Base-by-base conservation (phyloP, 2,888 invertebrate genomes). In the Junonia oenone region DNA sequence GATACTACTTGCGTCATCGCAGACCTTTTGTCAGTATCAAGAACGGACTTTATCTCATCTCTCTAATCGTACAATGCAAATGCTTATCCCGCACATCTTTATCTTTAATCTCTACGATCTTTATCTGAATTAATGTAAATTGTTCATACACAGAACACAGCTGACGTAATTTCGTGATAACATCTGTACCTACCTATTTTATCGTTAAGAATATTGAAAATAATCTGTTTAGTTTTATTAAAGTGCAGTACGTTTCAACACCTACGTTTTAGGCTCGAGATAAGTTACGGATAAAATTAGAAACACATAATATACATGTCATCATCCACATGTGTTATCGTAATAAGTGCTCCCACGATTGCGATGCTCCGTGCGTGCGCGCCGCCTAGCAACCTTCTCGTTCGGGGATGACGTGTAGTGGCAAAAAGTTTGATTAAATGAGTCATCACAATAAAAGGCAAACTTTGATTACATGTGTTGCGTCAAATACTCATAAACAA, bases 1-100 rank as follows among this genome's bases (percentile, higher is more conserved):
- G 13, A 13, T 13, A 13, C 37, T 52, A 14, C 26, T 51, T 26
- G 31, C 11, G 13, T 45, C 31, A 33, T 35, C 5, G 15, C 33
- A 35, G 45, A 56, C 54, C 55, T 54, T 40, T n/a, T 40, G n/a
- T 19, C 13, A 58, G 33, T 49, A 43, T 63, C 56, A 63, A 22
- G 27, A 47, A 56, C 51, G 43, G 35, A 40, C 35, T 31, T 45
- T 56, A 60, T 56, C 56, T 54, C 51, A 22, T 33, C 35, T 54
- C 48, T 37, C 13, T 9, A 3, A 22, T 13, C 13, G 9, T 1
- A 14, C 15, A 22, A 6, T 31, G 51, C 35, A 37, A 45, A 53
- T 48, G 38, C 38, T 33, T 37, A 46, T 46, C 48, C 26, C 27
- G 43, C 43, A 31, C 29, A 14, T 22, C 40, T 15, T 33, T 56